phyloP scores from a whole-genome alignment of 2,113 vertebrate species.

The Chloebia gouldiae region DNA sequence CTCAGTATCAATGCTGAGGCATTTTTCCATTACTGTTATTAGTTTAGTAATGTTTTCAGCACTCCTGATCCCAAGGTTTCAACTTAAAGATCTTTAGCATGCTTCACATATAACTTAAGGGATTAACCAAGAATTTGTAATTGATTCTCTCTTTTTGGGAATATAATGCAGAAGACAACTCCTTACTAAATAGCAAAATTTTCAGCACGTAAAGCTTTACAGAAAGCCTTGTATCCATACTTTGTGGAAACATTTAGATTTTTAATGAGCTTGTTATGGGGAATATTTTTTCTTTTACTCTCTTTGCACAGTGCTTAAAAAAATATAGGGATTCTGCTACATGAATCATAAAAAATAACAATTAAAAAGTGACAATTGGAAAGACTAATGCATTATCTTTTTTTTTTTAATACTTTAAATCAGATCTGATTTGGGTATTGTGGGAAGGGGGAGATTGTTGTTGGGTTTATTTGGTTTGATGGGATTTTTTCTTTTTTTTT shows the following conservation, averaged over 20 bases:
- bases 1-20: constrained; percentile 8
- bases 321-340: not conserved
- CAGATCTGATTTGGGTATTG: not conserved
- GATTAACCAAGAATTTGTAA: constrained; percentile 67
- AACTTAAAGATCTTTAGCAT: constrained; percentile 55
- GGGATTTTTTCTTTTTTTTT: not conserved
- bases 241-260: not conserved
- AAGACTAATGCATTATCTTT: not conserved
- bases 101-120: constrained; percentile 56
- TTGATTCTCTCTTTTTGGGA: constrained; percentile 57
- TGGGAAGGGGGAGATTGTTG: accelerated
- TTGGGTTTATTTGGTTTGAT: not conserved
- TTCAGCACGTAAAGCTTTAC: not conserved
- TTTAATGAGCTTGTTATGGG: not conserved
- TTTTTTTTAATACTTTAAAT: not conserved
- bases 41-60: constrained; percentile 56
- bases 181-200: not conserved
- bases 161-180: constrained; percentile 34
- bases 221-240: not conserved
- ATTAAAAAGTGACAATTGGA: not conserved
- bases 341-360: not conserved
- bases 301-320: not conserved
- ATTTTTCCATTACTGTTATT: constrained; percentile 38
- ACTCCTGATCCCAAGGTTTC: constrained; percentile 44
- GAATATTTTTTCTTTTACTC: not conserved